Base-by-base conservation (phyloP, 2,797 vertebrate genomes). In the Acanthornis magna region DNA sequence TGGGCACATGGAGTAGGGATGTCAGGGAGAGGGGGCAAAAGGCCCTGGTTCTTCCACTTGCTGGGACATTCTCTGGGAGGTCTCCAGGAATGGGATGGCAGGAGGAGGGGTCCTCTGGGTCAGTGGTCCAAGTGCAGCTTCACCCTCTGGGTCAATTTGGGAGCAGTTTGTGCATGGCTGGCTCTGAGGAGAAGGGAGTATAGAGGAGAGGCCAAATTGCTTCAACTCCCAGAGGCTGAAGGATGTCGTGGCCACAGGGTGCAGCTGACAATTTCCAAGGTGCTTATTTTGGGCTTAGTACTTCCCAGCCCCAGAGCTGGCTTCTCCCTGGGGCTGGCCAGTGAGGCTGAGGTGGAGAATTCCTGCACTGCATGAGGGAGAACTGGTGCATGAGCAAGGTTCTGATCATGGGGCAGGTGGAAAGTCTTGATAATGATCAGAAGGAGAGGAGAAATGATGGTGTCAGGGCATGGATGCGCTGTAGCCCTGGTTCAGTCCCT, bases 371-470 rank as follows among this genome's bases (percentile, higher is more conserved):
- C 53, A 11, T 0, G 1, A 60, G 53, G 18, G 21, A 87, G 20
- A 79, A 8, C 13, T 1, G 4, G 42, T 0, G 0, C 50, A 55
- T 38, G 73, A 47, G 61, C 0, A 1, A 88, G 15, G 53, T 63
- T 62, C 68, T 81, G 66, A 14, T 13, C 14, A 0, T 2, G 17
- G 45, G 47, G 7, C 7, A 43, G 30, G 10, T 13, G 42, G 65
- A 20, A 85, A 38, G 25, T 17, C 73, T 42, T n/a, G 62, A 43
- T n/a, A 65, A 34, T 36, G 13, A n/a, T 16, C 53, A 51, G 34
- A 16, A 79, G 34, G 32, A 77, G 70, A 67, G 50, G n/a, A 72
- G 81, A 29, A 76, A 20, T 2, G 2, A 18, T 45, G 54, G 10
- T 62, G 58, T 43, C 30, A 25, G 73, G 38, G 26, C 23, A 7